Evolutionary conservation across 2,113 vertebrate genomes (phyloP).

Genomic region (Indri indri): DNA sequence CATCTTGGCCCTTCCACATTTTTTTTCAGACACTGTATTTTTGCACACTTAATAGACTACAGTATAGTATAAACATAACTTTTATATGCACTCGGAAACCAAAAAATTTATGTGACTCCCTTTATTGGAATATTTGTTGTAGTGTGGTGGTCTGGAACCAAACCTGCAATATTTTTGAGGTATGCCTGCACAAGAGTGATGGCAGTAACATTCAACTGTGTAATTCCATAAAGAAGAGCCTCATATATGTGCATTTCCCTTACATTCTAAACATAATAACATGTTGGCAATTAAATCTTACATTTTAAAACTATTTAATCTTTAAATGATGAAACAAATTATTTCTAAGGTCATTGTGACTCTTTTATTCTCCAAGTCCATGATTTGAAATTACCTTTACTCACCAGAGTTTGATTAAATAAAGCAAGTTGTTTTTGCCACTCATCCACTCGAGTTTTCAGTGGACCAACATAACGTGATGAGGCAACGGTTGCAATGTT

Average conservation of each 20-base stretch:
- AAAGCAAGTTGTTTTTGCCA: conserved; percentile 86
- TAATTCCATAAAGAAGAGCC: not conserved
- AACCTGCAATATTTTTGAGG: not conserved
- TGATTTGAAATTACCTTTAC: conserved; percentile 7
- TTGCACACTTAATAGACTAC: not conserved
- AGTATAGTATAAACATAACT: not conserved
- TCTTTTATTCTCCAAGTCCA: not conserved
- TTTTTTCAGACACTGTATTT: no score
- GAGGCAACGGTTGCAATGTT: conserved; percentile 87
- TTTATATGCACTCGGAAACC: not conserved
- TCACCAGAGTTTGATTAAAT: conserved; percentile 91
- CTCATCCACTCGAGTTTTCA: conserved; percentile 86
- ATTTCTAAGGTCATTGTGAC: not conserved
- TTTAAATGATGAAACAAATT: not conserved
- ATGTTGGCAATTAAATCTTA: not conserved
- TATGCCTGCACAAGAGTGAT: not conserved
- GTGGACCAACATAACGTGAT: conserved; percentile 86
- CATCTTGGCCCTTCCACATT: no score
- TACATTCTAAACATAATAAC: not conserved
- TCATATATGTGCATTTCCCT: not conserved
- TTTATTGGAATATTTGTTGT: not conserved
- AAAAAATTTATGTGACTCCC: not conserved
- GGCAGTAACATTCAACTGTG: not conserved
- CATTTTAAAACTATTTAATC: not conserved
- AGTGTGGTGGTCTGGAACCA: not conserved